phyloP scores from a whole-genome alignment of 2,888 invertebrate genomes.

The Lymantria dispar region DNA sequence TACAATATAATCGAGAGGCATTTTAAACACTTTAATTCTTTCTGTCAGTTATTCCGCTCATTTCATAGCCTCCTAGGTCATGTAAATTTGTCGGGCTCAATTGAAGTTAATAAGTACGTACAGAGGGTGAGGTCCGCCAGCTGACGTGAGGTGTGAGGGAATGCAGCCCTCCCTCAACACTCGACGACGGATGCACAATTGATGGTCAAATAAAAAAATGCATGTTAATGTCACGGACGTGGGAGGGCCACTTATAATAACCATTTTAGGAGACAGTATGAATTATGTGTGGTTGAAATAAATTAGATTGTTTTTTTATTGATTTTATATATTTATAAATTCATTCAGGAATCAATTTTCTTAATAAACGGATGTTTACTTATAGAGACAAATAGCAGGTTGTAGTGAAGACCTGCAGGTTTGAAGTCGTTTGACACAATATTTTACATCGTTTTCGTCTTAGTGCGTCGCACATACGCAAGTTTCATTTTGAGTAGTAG shows the following conservation, averaged over 20 bases:
- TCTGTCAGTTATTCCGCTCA: slow-evolving; percentile 21
- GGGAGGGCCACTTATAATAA: slow-evolving; percentile 36
- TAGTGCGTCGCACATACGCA: too few relatives aligned
- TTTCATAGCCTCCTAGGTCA: slow-evolving; percentile 53
- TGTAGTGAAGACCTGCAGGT: too few relatives aligned
- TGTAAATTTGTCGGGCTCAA: slow-evolving; percentile 82
- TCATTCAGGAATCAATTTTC: neutral
- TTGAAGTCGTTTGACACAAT: too few relatives aligned
- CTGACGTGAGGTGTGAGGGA: slow-evolving; percentile 82
- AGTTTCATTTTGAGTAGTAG: too few relatives aligned
- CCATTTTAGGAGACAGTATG: slow-evolving; percentile 33
- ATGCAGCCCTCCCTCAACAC: slow-evolving; percentile 67
- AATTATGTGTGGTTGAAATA: slow-evolving; percentile 15
- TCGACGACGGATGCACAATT: slow-evolving; percentile 63
- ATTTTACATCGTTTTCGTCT: too few relatives aligned
- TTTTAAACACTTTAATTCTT: too few relatives aligned
- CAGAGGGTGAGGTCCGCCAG: slow-evolving; percentile 76
- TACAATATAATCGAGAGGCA: too few relatives aligned
- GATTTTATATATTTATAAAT: neutral
- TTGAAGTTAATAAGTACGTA: slow-evolving; percentile 79
- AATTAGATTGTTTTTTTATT: slow-evolving; percentile 9
- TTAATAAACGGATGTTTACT: too few relatives aligned
- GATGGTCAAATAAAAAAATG: slow-evolving; percentile 64
- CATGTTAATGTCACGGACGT: slow-evolving; percentile 35
- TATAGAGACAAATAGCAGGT: too few relatives aligned